Evolutionary conservation across 2,888 invertebrate genomes (phyloP).

Genomic region (Yponomeuta malinellus): DNA sequence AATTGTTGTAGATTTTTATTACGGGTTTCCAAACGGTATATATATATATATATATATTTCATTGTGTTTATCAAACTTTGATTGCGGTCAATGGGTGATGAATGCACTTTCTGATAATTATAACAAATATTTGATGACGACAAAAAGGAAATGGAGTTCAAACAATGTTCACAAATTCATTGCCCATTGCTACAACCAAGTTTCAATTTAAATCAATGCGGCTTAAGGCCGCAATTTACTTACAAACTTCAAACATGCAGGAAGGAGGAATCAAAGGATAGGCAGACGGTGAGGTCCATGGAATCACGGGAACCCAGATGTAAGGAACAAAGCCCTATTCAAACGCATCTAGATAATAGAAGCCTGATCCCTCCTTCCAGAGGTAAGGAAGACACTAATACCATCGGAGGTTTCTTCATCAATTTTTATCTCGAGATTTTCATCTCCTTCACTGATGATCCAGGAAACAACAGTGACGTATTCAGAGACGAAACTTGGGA

Average conservation of each 20-base stretch:
- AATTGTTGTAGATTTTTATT: slow-evolving; percentile 19
- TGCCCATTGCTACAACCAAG: neutral
- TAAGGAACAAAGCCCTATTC: slow-evolving; percentile 45
- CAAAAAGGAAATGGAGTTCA: neutral
- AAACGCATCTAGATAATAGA: slow-evolving; percentile 19
- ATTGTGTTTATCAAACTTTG: slow-evolving; percentile 25
- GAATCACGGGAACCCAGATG: slow-evolving; percentile 52
- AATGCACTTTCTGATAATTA: slow-evolving; percentile 10
- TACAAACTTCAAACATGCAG: slow-evolving; percentile 67
- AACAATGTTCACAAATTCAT: neutral
- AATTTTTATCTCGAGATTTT: slow-evolving; percentile 60
- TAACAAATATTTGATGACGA: neutral
- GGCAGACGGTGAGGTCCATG: slow-evolving; percentile 79
- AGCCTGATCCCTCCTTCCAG: neutral
- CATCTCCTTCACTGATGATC: slow-evolving; percentile 84
- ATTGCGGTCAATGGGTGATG: slow-evolving; percentile 8
- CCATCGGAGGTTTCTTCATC: slow-evolving; percentile 39
- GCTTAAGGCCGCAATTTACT: slow-evolving; percentile 64
- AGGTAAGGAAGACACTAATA: slow-evolving; percentile 14
- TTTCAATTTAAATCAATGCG: slow-evolving; percentile 26
- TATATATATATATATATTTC: slow-evolving; percentile 19
- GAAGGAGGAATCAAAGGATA: slow-evolving; percentile 69
- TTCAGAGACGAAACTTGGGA: slow-evolving; percentile 94
- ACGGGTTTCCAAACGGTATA: slow-evolving; percentile 17
- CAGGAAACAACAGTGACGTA: slow-evolving; percentile 90